These are phyloP conservation scores for Athrips mouffetella DNA, from an alignment of 2,888 invertebrate species.

Conservation along the genomic window DNA sequence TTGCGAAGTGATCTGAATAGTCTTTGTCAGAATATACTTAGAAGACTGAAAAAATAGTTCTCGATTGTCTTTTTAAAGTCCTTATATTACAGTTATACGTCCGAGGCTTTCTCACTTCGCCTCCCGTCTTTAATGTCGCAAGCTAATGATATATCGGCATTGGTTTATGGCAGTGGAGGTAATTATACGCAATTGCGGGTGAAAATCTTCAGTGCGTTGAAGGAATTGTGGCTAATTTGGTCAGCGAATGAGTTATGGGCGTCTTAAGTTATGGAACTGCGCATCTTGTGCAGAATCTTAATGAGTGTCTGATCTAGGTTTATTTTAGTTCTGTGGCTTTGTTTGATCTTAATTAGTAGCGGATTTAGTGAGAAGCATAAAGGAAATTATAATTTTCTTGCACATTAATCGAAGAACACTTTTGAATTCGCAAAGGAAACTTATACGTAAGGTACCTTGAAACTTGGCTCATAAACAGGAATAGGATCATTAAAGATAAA, in stretches of 20 bases:
- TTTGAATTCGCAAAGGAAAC: too few species aligned
- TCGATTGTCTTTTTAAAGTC: neutral
- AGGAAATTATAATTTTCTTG: too few species aligned
- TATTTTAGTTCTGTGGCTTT: neutral
- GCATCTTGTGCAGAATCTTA: neutral
- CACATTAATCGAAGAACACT: too few species aligned
- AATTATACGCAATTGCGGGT: slow-evolving; percentile 13
- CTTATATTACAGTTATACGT: neutral
- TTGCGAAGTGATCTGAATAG: too few species aligned
- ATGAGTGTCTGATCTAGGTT: neutral
- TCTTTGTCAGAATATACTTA: too few species aligned
- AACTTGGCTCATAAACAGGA: too few species aligned
- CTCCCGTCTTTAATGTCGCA: slow-evolving; percentile 7
- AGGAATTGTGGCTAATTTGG: slow-evolving; percentile 7
- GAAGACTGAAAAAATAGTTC: too few species aligned
- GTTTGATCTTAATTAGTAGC: neutral
- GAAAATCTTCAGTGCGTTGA: slow-evolving; percentile 5
- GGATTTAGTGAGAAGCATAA: too few species aligned
- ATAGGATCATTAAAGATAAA: too few species aligned
- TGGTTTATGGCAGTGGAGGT: slow-evolving; percentile 7
- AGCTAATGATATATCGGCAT: slow-evolving; percentile 7
- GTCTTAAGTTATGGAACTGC: neutral
- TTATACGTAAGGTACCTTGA: too few species aligned
- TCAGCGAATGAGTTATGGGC: slow-evolving; percentile 1
- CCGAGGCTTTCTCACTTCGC: neutral